Evolutionary conservation across 2,797 vertebrate species (phyloP), one percentile per base, ranked within the genome.

Genomic region (Falco novaeseelandiae): DNA sequence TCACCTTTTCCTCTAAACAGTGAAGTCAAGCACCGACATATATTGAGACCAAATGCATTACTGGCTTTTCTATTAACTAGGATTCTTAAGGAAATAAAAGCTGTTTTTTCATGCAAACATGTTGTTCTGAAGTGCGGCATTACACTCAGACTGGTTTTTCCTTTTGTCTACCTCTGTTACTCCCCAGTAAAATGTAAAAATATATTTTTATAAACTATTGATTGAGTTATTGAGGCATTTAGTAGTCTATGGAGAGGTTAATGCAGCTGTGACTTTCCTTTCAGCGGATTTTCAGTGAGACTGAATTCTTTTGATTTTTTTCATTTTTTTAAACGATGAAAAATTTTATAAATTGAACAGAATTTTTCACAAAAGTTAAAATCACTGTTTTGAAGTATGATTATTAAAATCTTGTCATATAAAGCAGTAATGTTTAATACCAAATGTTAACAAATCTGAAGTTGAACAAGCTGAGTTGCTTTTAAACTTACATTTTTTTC

Each of bases 131-230:
- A 85, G 52, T 80, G 38, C 2, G 36, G 29, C 58, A 42, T 95
- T 92, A 36, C 58, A 34, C 73, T 89, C 49, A 54, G 83, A 74
- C 44, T 81, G 8, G 0, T 85, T 77, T 90, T 92, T 95, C 76
- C 61, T 94, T 93, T 91, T 73, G 54, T 61, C 94, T 87, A 71
- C 82, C 90, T 96, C 95, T 55, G 12, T 91, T 95, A 52, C 26
- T 85, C 63, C 78, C 74, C 57, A 52, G 49, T 83, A 58, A 92
- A 87, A 83, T 87, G 22, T 87, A 93, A 92, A 90, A 91, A 48
- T 91, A 19, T 96, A 94, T 96, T 97, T 97, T 96, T 95, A 19
- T 95, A 94, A 63, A 49, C 51, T 82, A 23, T 26, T 90, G 22
- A 17, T 48, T 67, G 73, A 86, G 32, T 83, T 82, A 25, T 10